Conservation (phyloP, 1,140 invertebrate species). For the Drosophila murphyi region DNA sequence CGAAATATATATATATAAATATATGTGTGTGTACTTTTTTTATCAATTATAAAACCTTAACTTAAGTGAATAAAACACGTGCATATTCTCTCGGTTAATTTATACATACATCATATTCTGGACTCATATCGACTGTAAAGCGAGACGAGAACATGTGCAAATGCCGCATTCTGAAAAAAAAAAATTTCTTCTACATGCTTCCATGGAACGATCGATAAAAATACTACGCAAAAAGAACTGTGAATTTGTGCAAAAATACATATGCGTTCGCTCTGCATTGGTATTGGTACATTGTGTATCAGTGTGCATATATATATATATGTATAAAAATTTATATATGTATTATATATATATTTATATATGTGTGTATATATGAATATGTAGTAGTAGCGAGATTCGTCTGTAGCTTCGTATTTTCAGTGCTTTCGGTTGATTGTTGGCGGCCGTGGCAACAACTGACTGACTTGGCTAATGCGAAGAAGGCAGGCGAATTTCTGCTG, state of each 20-base stretch:
- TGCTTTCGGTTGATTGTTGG: constrained; percentile 75
- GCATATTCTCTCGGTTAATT: constrained; percentile 23
- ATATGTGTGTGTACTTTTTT: constrained; percentile 33
- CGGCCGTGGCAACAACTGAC: constrained; percentile 65
- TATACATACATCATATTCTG: constrained; percentile 10
- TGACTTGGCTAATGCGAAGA: constrained; percentile 62
- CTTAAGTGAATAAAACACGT: constrained; percentile 45
- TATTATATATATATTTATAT: constrained; percentile 18
- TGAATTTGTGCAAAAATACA: constrained; percentile 77
- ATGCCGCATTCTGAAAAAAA: constrained; percentile 44
- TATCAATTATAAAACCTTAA: constrained; percentile 42
- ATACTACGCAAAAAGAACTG: constrained; percentile 79
- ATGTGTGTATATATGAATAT: constrained; percentile 43
- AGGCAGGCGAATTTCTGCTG: constrained; percentile 7
- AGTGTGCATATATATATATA: constrained; percentile 12
- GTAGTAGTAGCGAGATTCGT: constrained; percentile 69
- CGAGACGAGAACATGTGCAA: constrained; percentile 35
- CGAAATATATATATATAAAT: constrained; percentile 59
- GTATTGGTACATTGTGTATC: constrained; percentile 46
- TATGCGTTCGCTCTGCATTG: constrained; percentile 28
- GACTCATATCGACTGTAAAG: not conserved
- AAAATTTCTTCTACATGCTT: constrained; percentile 52
- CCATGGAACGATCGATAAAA: constrained; percentile 66
- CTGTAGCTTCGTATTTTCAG: constrained; percentile 69
- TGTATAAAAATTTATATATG: constrained; percentile 28